Base-by-base conservation (phyloP, 1,140 invertebrate genomes). In the Ceratitis capitata region DNA sequence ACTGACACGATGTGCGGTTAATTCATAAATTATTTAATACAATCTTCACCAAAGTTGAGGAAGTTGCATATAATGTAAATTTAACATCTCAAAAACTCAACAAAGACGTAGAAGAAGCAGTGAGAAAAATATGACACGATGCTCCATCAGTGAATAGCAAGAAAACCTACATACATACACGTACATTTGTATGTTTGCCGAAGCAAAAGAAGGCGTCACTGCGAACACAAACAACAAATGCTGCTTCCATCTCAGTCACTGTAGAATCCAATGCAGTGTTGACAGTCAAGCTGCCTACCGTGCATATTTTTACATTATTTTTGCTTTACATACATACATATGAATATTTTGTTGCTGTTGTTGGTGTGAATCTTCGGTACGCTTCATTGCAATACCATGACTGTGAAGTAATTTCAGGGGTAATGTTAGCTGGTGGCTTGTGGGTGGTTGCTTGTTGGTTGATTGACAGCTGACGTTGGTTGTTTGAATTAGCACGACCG, bases 11-110 rank as follows among this genome's bases (percentile, higher is more conserved):
- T 78, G 10, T 78, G 69, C 39, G 69, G 69, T 78, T 78, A 78
- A 78, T 45, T 78, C 69, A 78, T 78, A 78, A 78, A 78, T 78
- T 78, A 78, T 78, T 78, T 45, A 78, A 78, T 39, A 78, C 39
- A 45, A n/a, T 45, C 39, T 47, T 19, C 69, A 78, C 19, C 5
- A 56, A 2, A 6, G 32, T 35, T 14, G 69, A 78, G 69, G 69
- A 78, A 78, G 69, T n/a, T 78, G 69, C 69, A 78, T 10, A 78
- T 39, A 42, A 78, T 45, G 69, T 23, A 78, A 78, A 78, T 78
- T 35, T 23, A 47, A 47, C 26, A 32, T 47, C 39, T 56, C 42
- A n/a, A n/a, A n/a, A n/a, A n/a, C n/a, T n/a, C n/a, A 23, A 78
- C 39, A 45, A 39, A n/a, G 29, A 26, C 29, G 69, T 19, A 23